Conservation (phyloP, 2,113 vertebrate genomes). For the Acrocephalus arundinaceus region DNA sequence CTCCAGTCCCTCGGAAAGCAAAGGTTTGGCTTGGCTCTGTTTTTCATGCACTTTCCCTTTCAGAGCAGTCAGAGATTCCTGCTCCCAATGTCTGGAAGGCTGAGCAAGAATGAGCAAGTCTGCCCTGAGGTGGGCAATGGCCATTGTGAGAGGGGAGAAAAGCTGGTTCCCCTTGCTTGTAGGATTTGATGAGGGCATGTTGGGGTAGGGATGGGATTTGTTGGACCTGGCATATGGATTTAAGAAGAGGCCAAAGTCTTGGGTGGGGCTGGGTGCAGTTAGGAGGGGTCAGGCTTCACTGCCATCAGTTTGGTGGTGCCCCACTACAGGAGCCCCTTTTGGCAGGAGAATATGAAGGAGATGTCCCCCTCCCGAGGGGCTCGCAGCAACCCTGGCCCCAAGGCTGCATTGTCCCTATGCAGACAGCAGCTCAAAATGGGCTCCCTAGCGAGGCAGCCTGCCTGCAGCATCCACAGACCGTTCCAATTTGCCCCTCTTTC, state of each 20-base stretch:
- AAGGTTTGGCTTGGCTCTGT: slow-evolving; percentile 11
- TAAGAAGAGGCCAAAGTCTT: background rate
- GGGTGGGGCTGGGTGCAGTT: background rate
- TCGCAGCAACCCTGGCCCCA: background rate
- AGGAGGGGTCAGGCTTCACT: background rate
- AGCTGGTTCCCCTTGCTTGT: rapidly evolving
- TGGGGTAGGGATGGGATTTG: background rate
- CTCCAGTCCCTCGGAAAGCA: background rate
- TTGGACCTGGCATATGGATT: background rate
- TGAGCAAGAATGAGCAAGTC: background rate
- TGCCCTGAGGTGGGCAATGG: background rate
- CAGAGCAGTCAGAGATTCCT: background rate
- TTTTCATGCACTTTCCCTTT: background rate
- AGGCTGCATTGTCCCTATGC: background rate
- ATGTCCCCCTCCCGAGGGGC: background rate
- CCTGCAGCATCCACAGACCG: background rate
- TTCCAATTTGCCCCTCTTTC: slow-evolving; percentile 65
- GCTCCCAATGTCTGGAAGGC: background rate
- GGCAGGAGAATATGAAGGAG: background rate
- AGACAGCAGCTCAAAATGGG: background rate
- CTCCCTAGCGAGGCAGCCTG: background rate
- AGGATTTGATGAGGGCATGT: background rate
- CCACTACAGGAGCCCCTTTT: background rate
- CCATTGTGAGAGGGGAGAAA: background rate
- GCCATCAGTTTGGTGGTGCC: background rate